phyloP scores from a whole-genome alignment of 2,888 invertebrate species.

The Eristalis pertinax region DNA sequence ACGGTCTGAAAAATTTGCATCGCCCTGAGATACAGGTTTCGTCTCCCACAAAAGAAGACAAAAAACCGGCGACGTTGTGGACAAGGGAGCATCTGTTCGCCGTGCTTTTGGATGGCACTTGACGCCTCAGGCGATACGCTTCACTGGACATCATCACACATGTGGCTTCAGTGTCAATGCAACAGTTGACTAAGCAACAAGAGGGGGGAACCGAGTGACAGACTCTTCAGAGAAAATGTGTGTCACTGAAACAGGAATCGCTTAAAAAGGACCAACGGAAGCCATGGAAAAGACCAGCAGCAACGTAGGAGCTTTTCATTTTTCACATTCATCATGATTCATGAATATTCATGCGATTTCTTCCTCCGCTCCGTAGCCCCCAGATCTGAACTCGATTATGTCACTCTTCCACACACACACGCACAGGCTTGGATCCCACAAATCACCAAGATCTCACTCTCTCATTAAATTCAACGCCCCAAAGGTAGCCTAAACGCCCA shows the following conservation, averaged over 20 bases:
- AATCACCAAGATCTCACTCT: neutral
- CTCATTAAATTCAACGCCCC: conserved; percentile 9
- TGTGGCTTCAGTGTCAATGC: neutral
- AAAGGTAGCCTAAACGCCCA: conserved; percentile 35
- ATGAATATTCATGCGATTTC: neutral
- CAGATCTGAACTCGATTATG: neutral
- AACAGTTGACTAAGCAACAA: neutral
- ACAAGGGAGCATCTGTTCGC: neutral
- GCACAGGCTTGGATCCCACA: neutral
- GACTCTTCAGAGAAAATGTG: neutral
- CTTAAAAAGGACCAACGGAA: neutral
- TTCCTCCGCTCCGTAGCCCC: neutral
- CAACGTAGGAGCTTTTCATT: neutral
- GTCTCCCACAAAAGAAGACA: too few relatives aligned
- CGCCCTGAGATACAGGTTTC: neutral
- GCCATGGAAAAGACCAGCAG: neutral
- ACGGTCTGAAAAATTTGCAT: conserved; percentile 68
- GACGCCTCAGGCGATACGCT: neutral
- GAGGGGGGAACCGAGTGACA: neutral
- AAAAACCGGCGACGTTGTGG: too few relatives aligned
- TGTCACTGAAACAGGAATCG: neutral
- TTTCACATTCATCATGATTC: neutral
- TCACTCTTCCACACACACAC: neutral
- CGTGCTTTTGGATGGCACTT: neutral
- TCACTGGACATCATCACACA: neutral